Evolutionary conservation across 2,888 invertebrate species (phyloP), one percentile per base, ranked within the genome.

Genomic region (Morinoia aosen): DNA sequence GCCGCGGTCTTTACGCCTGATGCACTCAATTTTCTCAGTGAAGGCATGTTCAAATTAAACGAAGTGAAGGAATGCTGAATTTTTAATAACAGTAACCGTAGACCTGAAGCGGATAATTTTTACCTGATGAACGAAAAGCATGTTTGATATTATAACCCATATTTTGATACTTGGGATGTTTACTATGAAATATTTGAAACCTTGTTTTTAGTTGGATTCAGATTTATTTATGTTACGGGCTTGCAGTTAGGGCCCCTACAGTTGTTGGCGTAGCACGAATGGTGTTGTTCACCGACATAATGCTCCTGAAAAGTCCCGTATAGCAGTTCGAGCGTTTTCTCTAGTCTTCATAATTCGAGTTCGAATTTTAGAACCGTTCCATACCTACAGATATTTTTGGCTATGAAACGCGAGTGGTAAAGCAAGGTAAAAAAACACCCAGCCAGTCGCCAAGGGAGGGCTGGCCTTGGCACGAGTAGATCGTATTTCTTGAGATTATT

Each of bases 401-500:
- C 76, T 76, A 76, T 33, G 33, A 19, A 33, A 76, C 25, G 16
- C 76, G 10, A 33, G 76, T 33, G 25, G 19, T 76, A 33, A 76
- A 76, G 76, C 33, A 39, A 2, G 48, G 16, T 16, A 19, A 48
- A 40, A 90, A 90, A 90, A 40, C 40, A 40, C 48, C 48, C 90
- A 90, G 90, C 12, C 48, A 40, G 90, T 40, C 19, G 90, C 40
- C 40, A 90, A 10, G 90, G 40, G 11, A 90, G 40, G 39, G 12
- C 39, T 10, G 19, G 90, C 40, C 90, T 90, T 48, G 48, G 90
- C 90, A 39, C 39, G 90, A 39, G 39, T 48, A 48, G 90, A 40
- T 90, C 90, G 48, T 90, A 90, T 90, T 90, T 48, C 48, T 90
- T 48, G 40, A 90, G 40, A 40, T 40, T 90, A 90, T 90, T 90